Percentiles rank a stretch among this genome's conserved stretches.
Conservation (phyloP, 64 coral and sea anemone species). For the Montipora capricornis region DNA sequence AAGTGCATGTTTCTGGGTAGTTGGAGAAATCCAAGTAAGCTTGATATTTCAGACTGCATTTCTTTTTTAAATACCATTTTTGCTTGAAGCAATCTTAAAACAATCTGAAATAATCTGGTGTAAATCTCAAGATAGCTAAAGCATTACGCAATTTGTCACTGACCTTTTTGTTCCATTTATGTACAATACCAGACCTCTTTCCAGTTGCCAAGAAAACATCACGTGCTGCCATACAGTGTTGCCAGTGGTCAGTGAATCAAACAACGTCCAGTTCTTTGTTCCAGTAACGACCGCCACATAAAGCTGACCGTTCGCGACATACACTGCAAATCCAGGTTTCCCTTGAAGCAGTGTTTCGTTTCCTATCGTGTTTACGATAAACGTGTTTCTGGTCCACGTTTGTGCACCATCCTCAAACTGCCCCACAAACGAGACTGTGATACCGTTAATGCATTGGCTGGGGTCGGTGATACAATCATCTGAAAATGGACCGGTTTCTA, state of each 20-base stretch:
- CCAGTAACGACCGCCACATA: constrained; percentile 54
- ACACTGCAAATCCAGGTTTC: constrained; percentile 81
- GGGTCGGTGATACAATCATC: constrained; percentile 64
- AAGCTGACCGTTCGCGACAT: constrained; percentile 41
- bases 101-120: too few relatives aligned
- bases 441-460: constrained; percentile 47
- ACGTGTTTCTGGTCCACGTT: constrained; percentile 52
- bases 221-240: constrained; percentile 74
- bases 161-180: constrained; percentile 65
- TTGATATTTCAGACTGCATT: too few relatives aligned
- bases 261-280: constrained; percentile 39
- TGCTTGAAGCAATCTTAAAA: too few relatives aligned
- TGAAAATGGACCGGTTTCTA: constrained; percentile 29
- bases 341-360: neutral
- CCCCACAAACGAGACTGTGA: constrained; percentile 73
- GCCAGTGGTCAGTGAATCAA: constrained; percentile 29
- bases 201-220: constrained; percentile 74
- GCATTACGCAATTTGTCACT: neutral
- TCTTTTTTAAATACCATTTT: too few relatives aligned
- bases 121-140: neutral
- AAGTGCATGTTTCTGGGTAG: too few relatives aligned
- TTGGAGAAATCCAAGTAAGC: too few relatives aligned
- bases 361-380: constrained; percentile 75
- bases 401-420: constrained; percentile 57
- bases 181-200: constrained; percentile 61